Evolutionary conservation across 2,113 vertebrate genomes (phyloP).

Genomic region (Platichthys stellatus): DNA sequence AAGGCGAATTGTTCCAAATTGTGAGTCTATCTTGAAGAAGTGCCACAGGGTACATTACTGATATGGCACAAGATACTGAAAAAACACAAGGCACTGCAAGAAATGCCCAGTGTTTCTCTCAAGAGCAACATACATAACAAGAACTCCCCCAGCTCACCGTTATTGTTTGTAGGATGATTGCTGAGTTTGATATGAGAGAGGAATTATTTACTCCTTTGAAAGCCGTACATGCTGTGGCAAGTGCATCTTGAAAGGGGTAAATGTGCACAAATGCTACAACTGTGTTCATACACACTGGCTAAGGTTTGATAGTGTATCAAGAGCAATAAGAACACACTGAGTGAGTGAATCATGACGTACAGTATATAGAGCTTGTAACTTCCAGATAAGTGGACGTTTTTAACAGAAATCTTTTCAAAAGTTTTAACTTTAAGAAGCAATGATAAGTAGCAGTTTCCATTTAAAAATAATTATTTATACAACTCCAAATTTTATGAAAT

Average conservation of each 20-base stretch:
- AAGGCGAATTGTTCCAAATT: background rate
- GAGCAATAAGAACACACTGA: too few species aligned
- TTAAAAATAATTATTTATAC: too few species aligned
- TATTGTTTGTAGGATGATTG: background rate
- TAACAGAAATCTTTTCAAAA: too few species aligned
- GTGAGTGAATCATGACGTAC: too few species aligned
- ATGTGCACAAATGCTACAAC: too few species aligned
- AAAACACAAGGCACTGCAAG: background rate
- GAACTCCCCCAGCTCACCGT: background rate
- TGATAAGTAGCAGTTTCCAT: too few species aligned
- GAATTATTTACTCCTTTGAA: background rate
- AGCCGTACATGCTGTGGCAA: constrained; percentile 2
- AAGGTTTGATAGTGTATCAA: too few species aligned
- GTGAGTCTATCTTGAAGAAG: background rate
- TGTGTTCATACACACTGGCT: too few species aligned
- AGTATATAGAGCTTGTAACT: too few species aligned
- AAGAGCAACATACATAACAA: background rate
- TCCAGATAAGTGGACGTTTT: too few species aligned
- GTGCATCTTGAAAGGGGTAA: background rate
- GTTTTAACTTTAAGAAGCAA: too few species aligned
- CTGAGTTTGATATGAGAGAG: background rate
- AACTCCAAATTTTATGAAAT: too few species aligned
- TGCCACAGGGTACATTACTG: background rate
- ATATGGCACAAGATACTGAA: background rate
- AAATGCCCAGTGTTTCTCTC: background rate